These are phyloP conservation scores for Halcyon smyrnensis DNA, from an alignment of 2,797 vertebrate genomes.

Conservation along the genomic window DNA sequence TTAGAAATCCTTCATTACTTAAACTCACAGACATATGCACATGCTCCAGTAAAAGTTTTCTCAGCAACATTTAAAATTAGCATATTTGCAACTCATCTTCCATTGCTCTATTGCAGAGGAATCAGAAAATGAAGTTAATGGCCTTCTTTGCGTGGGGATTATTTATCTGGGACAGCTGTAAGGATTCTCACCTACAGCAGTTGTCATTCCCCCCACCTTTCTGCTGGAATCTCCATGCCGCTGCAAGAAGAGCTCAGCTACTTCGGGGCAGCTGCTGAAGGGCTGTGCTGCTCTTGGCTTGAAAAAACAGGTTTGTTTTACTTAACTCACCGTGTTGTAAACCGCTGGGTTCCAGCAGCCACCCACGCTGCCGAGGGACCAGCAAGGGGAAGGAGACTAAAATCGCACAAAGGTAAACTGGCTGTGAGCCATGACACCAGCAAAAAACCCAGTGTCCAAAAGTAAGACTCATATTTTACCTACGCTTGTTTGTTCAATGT, in stretches of 20 bases:
- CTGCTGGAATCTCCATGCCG: background rate
- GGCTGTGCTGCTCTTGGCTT: background rate
- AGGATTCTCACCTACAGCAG: background rate
- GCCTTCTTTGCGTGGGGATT: background rate
- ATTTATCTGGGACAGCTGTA: background rate
- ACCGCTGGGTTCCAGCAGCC: background rate
- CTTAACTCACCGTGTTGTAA: fast-evolving
- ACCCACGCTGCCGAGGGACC: background rate
- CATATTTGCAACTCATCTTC: background rate
- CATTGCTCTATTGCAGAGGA: background rate
- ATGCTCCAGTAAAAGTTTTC: background rate
- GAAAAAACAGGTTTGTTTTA: background rate
- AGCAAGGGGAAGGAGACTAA: background rate
- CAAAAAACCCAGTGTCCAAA: background rate
- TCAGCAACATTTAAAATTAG: background rate
- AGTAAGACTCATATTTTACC: background rate
- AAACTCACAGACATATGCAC: background rate
- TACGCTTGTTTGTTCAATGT: fast-evolving
- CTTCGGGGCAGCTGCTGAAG: background rate
- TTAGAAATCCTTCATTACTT: background rate
- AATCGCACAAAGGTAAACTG: background rate
- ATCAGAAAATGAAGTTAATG: background rate
- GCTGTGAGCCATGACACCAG: fast-evolving
- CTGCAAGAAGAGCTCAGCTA: background rate
- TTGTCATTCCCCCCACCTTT: background rate